Conservation (phyloP, 2,888 invertebrate genomes). For the Terebella lapidaria region DNA sequence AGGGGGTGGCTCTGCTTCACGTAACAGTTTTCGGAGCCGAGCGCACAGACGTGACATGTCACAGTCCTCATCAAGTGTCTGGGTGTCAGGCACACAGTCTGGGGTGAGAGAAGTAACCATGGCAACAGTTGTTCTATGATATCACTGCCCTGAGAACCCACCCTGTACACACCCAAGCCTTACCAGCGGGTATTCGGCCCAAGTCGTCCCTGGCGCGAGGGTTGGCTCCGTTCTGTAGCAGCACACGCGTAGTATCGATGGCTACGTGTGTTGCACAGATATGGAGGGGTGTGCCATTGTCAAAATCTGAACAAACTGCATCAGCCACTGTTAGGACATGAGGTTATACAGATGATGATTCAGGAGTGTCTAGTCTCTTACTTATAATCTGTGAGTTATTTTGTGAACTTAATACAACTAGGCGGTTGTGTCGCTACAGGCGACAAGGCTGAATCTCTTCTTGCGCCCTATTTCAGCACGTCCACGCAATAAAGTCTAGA, state of each 20-base stretch:
- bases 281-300: slow-evolving; percentile 56
- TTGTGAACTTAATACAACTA: no score
- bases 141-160: neutral
- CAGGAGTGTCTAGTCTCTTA: neutral
- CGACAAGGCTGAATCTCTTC: no score
- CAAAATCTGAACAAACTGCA: slow-evolving; percentile 55
- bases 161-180: neutral
- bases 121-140: neutral
- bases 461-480: no score
- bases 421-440: no score
- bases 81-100: slow-evolving; percentile 55
- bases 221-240: slow-evolving; percentile 53
- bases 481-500: no score
- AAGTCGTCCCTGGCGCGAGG: slow-evolving; percentile 41
- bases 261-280: slow-evolving; percentile 56
- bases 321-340: slow-evolving; percentile 50
- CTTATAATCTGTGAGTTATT: no score
- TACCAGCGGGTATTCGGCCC: slow-evolving; percentile 43
- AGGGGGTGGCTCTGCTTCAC: slow-evolving; percentile 36
- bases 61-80: slow-evolving; percentile 47
- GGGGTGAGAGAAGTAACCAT: slow-evolving; percentile 8
- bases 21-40: slow-evolving; percentile 48
- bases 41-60: slow-evolving; percentile 48
- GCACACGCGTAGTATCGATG: slow-evolving; percentile 51
- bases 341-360: neutral